Evolutionary conservation across 2,888 invertebrate species (phyloP).

Genomic region (Epinotia ramella): DNA sequence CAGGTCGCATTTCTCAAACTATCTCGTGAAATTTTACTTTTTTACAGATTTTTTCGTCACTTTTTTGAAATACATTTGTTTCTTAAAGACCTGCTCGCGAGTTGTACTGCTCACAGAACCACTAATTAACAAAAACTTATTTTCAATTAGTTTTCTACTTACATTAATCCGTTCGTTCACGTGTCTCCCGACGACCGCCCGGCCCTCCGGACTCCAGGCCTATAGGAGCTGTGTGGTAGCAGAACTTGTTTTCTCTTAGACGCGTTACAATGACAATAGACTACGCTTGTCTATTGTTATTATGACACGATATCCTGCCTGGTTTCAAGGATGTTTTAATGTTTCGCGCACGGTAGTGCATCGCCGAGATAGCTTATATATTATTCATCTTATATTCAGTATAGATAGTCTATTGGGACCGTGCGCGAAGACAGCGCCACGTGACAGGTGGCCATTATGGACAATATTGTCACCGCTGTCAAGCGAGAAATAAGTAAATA

Average conservation of each 20-base stretch:
- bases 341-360: constrained; percentile 1
- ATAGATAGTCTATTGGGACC: no score
- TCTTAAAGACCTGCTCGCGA: no score
- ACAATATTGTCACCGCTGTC: no score
- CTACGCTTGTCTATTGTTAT: constrained; percentile 14
- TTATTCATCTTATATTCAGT: background rate
- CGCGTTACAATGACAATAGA: constrained; percentile 10
- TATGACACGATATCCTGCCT: constrained; percentile 4
- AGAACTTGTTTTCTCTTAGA: background rate
- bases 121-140: no score
- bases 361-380: constrained; percentile 2
- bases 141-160: background rate
- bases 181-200: background rate
- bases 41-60: no score
- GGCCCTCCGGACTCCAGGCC: background rate
- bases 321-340: background rate
- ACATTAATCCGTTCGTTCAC: background rate
- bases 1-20: no score
- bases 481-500: no score
- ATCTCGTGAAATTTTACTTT: no score
- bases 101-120: no score
- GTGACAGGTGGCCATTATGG: no score
- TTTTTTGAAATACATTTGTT: no score
- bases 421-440: no score
- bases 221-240: background rate